Evolutionary conservation across 2,113 vertebrate genomes (phyloP), one percentile per base, ranked within the genome.

Genomic region (Elephas maximus): DNA sequence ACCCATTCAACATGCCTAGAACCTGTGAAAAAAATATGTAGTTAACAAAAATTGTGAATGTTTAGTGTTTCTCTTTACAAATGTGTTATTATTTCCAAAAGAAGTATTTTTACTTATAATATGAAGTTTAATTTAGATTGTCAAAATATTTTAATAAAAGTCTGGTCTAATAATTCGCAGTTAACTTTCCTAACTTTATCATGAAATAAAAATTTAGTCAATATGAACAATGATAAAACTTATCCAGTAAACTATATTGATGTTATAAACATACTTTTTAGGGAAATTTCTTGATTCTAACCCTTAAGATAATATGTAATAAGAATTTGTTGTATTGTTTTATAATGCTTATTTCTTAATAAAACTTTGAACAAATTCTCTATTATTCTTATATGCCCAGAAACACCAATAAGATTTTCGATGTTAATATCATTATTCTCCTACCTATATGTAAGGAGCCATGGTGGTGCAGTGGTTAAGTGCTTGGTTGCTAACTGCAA

Each of bases 131-230:
- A 53, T 83, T 93, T 97, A 96, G 95, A 78, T 95, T 97, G 60
- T 91, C 94, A 92, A 95, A 97, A 65, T 92, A 41, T 81, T 94
- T 88, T 94, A 98, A 83, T 86, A 97, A 98, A 98, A 44, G 1
- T 97, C 14, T 94, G 89, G 93, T 97, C 93, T 97, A 92, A 96
- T 98, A 96, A 96, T 87, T 96, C 94, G 95, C 93, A 88, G 62
- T 79, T 97, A 97, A 94, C 91, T 91, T 98, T 96, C 73, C 88
- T 97, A 97, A 97, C 90, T 95, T 9, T 97, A 94, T 97, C 79
- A 82, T 93, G 26, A 97, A 90, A 90, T 93, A 97, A 95, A 95
- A 97, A 97, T 97, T 98, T 93, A 92, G 67, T 97, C 80, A 95
- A 24, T 21, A n/a, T 1, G 0, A 63, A 62, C 90, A 93, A 84